Percentiles rank a stretch among this genome's conserved stretches.
Evolutionary conservation across 2,888 invertebrate genomes (phyloP).

Genomic region (Theretra japonica): DNA sequence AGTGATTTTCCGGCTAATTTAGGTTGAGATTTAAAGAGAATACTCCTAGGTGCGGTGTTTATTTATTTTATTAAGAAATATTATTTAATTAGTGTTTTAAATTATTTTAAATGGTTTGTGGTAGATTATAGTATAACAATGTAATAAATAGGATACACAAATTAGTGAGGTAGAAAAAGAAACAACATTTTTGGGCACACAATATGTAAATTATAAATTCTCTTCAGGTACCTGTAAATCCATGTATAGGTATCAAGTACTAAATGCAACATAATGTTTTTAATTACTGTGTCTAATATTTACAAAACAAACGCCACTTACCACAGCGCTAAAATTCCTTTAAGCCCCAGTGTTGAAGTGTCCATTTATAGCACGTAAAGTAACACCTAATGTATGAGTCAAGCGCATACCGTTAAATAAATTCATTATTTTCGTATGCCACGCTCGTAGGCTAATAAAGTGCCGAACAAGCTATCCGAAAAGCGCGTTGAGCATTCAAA

Average conservation of each 20-base stretch:
- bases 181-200: no score
- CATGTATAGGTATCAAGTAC: not conserved
- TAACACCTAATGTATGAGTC: constrained; percentile 18
- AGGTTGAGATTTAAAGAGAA: not conserved
- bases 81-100: no score
- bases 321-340: constrained; percentile 1
- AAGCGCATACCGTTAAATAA: constrained; percentile 6
- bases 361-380: constrained; percentile 9
- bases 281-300: not conserved
- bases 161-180: no score
- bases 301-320: constrained; percentile 13
- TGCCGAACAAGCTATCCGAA: constrained; percentile 34
- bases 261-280: not conserved
- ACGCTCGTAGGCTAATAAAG: constrained; percentile 22
- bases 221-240: no score
- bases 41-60: not conserved
- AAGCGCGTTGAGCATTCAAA: constrained; percentile 49
- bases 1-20: not conserved
- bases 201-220: no score
- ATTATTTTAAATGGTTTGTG: no score
- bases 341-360: not conserved
- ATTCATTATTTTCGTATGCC: constrained; percentile 26
- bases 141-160: no score
- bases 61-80: not conserved
- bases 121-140: no score